Evolutionary conservation across 1,140 invertebrate species (phyloP).

Genomic region (Thaumatotibia leucotreta): DNA sequence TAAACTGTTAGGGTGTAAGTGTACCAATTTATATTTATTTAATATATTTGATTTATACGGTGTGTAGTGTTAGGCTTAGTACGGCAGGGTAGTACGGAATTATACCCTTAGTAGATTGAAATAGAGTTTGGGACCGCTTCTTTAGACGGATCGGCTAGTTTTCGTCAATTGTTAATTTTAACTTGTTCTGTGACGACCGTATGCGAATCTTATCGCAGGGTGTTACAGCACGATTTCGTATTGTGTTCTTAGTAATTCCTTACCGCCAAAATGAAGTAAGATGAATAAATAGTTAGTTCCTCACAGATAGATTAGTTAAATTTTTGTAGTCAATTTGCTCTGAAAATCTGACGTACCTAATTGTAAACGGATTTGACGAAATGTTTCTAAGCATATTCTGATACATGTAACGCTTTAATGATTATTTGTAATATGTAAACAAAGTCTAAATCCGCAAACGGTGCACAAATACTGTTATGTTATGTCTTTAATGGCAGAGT

Average conservation of each 20-base stretch:
- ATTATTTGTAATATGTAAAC: conserved; percentile 2
- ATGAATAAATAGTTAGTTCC: conserved; percentile 26
- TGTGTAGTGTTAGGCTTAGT: conserved; percentile 26
- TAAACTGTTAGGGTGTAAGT: conserved; percentile 54
- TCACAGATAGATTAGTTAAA: conserved; percentile 26
- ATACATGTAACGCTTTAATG: background rate
- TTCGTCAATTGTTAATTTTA: conserved; percentile 40
- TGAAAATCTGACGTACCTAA: background rate
- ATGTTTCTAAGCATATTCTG: background rate
- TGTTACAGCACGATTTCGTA: conserved; percentile 15
- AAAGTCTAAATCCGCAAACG: background rate
- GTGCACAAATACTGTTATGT: conserved; percentile 30
- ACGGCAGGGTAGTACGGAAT: conserved; percentile 3
- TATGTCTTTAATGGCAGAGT: background rate
- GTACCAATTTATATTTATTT: conserved; percentile 52
- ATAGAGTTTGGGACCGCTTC: conserved; percentile 21
- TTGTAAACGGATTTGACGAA: background rate
- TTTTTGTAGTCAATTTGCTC: conserved; percentile 8
- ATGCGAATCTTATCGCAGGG: background rate
- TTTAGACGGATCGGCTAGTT: conserved; percentile 27
- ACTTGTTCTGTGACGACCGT: conserved; percentile 21
- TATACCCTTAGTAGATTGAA: conserved; percentile 11
- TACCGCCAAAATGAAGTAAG: conserved; percentile 36
- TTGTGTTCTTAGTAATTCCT: conserved; percentile 28
- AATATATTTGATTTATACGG: conserved; percentile 35